A percentile compares a stretch with the other conserved stretches of the same genome.
These are phyloP conservation scores for Ispidina lecontei DNA, from an alignment of 2,797 vertebrate species.

Conservation along the genomic window DNA sequence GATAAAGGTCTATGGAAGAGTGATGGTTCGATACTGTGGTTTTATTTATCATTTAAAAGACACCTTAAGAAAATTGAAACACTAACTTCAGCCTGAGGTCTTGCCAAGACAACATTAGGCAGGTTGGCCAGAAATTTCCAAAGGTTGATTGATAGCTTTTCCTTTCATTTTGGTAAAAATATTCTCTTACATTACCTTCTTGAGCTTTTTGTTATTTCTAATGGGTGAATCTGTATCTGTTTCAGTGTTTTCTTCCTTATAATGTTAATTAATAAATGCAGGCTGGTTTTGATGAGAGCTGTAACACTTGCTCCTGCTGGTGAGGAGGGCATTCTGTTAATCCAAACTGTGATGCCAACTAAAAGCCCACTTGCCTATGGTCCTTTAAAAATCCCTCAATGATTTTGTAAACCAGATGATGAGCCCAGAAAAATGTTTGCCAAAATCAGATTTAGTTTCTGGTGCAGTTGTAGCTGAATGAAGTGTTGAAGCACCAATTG, in stretches of 20 bases:
- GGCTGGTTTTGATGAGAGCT: not conserved
- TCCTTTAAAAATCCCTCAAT: not conserved
- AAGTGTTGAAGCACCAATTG: not conserved
- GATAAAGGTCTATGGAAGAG: not conserved
- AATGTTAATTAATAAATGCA: not conserved
- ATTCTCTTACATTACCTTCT: not conserved
- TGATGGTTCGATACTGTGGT: not conserved
- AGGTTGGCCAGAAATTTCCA: not conserved
- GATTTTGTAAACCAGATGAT: not conserved
- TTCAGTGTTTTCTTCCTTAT: not conserved
- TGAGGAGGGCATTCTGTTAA: not conserved
- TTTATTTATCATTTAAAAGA: not conserved
- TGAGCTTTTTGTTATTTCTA: not conserved
- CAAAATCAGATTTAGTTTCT: not conserved
- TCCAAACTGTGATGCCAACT: not conserved
- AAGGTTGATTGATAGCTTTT: not conserved
- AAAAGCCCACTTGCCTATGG: not conserved
- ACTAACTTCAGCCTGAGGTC: not conserved
- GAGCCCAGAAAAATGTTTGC: not conserved
- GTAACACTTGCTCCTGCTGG: not conserved
- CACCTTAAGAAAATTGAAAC: not conserved
- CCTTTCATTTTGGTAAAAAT: not conserved
- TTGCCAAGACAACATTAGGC: not conserved
- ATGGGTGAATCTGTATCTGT: not conserved
- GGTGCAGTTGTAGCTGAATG: not conserved